Conservation (phyloP, 35 echinoderm and acorn worm genomes). For the Amphiura filiformis region DNA sequence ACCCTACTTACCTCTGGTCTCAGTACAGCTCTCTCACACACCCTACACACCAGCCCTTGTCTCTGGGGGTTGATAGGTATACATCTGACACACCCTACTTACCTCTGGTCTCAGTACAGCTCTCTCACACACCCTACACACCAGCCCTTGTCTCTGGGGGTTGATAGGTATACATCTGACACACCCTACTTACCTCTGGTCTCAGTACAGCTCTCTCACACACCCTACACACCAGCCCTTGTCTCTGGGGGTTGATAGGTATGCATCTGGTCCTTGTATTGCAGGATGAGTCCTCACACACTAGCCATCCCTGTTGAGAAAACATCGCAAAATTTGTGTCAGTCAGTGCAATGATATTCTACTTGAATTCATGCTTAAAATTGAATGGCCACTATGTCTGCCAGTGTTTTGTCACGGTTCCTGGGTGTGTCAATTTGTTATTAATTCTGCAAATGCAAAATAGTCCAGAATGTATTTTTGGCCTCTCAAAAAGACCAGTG, state of each 20-base stretch:
- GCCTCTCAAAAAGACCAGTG: too few species aligned
- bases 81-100: slow-evolving; percentile 5
- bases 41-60: slow-evolving; percentile 78
- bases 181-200: too few species aligned
- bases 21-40: slow-evolving; percentile 81
- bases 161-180: slow-evolving; percentile 69
- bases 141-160: slow-evolving; percentile 81
- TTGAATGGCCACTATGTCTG: too few species aligned
- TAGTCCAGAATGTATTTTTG: too few species aligned
- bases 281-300: slow-evolving; percentile 90
- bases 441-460: too few species aligned
- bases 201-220: slow-evolving; percentile 18
- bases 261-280: slow-evolving; percentile 22
- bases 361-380: too few species aligned
- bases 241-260: slow-evolving; percentile 80
- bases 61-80: slow-evolving; percentile 83
- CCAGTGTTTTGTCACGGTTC: too few species aligned
- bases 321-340: slow-evolving; percentile 9
- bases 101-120: slow-evolving; percentile 91
- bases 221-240: background rate
- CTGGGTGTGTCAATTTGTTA: too few species aligned
- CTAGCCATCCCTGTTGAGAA: slow-evolving; percentile 74
- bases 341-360: too few species aligned
- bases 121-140: slow-evolving; percentile 81
- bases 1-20: slow-evolving; percentile 69